Percentiles rank a stretch among this genome's conserved stretches.
These are phyloP conservation scores for Octopus sinensis DNA, from an alignment of 1,140 invertebrate species.

Conservation along the genomic window DNA sequence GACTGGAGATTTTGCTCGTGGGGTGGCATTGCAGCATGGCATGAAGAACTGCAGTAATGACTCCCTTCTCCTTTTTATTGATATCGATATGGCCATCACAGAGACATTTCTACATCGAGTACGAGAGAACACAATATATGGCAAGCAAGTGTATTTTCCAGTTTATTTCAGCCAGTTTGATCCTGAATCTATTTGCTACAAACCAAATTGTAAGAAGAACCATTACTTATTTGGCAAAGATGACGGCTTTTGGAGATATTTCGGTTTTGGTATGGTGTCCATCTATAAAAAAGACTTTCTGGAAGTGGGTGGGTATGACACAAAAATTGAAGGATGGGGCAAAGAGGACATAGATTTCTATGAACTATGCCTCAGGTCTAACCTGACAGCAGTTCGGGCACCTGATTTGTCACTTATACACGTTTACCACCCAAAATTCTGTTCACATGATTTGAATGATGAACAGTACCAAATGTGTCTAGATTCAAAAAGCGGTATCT, in stretches of 20 bases:
- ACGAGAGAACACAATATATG: neutral
- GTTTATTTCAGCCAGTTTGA: neutral
- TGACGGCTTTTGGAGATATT: slow-evolving; percentile 1
- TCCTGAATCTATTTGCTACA: neutral
- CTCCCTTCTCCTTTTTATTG: neutral
- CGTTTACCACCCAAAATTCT: neutral
- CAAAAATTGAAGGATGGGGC: neutral
- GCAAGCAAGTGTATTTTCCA: neutral
- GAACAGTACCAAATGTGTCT: neutral
- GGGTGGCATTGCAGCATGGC: too few relatives aligned
- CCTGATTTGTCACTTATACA: neutral
- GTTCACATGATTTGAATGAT: neutral
- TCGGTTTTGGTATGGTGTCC: neutral
- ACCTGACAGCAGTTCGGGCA: neutral
- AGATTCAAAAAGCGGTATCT: neutral
- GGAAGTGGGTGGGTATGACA: neutral
- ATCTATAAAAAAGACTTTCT: neutral
- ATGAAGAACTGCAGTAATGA: too few relatives aligned
- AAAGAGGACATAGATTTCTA: neutral
- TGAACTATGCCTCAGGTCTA: neutral
- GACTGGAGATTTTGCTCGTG: too few relatives aligned
- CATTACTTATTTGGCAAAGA: too few relatives aligned
- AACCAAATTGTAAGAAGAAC: neutral
- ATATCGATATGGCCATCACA: neutral
- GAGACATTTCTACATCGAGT: neutral